Conservation (phyloP, 1,140 invertebrate species). For the Eupristina koningsbergeri region DNA sequence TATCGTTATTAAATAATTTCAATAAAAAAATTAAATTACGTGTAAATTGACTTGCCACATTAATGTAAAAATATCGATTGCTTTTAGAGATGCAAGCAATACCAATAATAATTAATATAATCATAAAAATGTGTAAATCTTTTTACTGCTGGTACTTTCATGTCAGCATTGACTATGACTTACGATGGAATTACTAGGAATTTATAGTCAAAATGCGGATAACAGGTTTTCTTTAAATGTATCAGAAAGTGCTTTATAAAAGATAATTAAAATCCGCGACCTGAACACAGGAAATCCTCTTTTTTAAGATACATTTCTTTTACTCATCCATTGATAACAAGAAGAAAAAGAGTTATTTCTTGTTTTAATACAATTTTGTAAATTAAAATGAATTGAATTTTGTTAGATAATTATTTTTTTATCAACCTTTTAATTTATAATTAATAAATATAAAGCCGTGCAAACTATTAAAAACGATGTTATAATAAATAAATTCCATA, state of each 20-base stretch:
- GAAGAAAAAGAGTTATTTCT: not conserved
- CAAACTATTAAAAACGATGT: no score
- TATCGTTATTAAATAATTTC: no score
- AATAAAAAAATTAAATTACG: not conserved
- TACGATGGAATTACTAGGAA: not conserved
- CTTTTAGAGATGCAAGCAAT: not conserved
- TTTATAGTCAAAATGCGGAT: not conserved
- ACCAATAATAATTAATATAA: not conserved
- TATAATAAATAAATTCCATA: no score
- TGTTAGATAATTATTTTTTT: not conserved
- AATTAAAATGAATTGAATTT: not conserved
- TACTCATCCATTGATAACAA: not conserved
- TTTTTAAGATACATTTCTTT: not conserved
- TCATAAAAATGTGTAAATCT: not conserved
- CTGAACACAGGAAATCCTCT: not conserved
- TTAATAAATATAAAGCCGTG: no score
- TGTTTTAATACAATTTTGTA: not conserved
- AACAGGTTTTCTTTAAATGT: not conserved
- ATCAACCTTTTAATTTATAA: no score
- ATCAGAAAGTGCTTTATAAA: not conserved
- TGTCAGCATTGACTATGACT: not conserved
- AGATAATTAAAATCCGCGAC: not conserved
- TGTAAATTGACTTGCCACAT: not conserved
- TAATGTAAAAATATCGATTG: not conserved
- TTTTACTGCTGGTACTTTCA: not conserved